Conservation (phyloP, 64 coral and sea anemone genomes). For the Actinia tenebrosa region DNA sequence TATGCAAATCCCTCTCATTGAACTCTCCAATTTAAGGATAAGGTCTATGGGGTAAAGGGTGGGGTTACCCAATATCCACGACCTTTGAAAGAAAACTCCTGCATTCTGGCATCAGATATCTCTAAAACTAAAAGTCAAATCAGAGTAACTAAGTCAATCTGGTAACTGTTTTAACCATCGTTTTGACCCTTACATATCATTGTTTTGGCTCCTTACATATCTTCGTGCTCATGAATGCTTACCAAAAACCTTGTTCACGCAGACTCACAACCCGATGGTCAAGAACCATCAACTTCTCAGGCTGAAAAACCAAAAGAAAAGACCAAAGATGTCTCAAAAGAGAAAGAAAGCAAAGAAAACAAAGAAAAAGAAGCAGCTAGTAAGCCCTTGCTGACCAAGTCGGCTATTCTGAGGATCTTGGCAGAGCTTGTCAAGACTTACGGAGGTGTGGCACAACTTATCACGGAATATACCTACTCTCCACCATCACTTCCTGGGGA, state of each 20-base stretch:
- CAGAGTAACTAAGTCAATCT: too few species aligned
- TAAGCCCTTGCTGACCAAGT: slow-evolving; percentile 83
- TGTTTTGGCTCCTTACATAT: too few species aligned
- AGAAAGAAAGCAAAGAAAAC: slow-evolving; percentile 50
- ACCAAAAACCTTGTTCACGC: background rate
- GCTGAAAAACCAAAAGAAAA: slow-evolving; percentile 41
- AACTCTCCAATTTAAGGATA: too few species aligned
- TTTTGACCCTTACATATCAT: too few species aligned
- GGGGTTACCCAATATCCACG: too few species aligned
- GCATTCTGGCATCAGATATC: too few species aligned
- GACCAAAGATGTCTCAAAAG: slow-evolving; percentile 3
- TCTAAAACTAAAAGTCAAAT: too few species aligned
- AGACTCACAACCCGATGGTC: slow-evolving; percentile 53
- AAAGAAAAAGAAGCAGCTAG: slow-evolving; percentile 30
- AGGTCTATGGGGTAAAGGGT: too few species aligned
- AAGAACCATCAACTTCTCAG: background rate
- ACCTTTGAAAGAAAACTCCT: too few species aligned
- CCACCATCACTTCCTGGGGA: slow-evolving; percentile 35
- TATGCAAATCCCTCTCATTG: too few species aligned
- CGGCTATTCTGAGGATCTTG: slow-evolving; percentile 70
- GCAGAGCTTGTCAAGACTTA: slow-evolving; percentile 93
- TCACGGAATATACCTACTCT: slow-evolving; percentile 81
- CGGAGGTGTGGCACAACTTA: slow-evolving; percentile 84
- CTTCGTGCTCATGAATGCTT: background rate
- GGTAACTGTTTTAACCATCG: too few species aligned